A percentile compares a stretch with the other conserved stretches of the same genome.
phyloP scores from a whole-genome alignment of 2,797 vertebrate species.

The Crenuchus spilurus region DNA sequence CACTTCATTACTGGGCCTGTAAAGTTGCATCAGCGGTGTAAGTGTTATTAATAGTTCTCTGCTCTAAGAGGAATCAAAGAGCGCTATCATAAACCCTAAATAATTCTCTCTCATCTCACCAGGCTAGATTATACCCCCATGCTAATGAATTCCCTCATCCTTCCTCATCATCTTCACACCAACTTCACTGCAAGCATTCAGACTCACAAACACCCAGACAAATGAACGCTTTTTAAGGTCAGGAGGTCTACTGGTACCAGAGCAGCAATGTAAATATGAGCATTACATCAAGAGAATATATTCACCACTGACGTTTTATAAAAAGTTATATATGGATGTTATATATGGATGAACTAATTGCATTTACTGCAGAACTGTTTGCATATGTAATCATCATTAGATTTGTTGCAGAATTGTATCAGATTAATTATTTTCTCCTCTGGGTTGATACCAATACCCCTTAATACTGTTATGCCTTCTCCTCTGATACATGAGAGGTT shows the following conservation, averaged over 20 bases:
- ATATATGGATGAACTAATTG: no score
- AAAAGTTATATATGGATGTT: no score
- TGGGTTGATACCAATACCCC: no score
- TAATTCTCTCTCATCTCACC: slow-evolving; percentile 74
- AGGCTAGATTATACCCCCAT: slow-evolving; percentile 30
- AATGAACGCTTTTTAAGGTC: background rate
- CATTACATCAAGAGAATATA: no score
- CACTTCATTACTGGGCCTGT: slow-evolving; percentile 42
- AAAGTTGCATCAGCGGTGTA: slow-evolving; percentile 48
- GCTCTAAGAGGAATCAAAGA: slow-evolving; percentile 50
- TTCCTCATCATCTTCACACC: slow-evolving; percentile 40
- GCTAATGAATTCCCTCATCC: slow-evolving; percentile 23
- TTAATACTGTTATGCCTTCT: no score
- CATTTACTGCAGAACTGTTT: no score
- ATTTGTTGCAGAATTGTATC: no score
- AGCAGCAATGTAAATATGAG: background rate
- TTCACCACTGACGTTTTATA: background rate
- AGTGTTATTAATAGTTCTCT: slow-evolving; percentile 52
- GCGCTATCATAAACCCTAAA: slow-evolving; percentile 61
- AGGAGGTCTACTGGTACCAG: background rate
- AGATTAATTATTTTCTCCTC: no score
- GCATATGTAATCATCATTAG: no score
- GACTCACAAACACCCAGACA: background rate
- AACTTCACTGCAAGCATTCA: background rate
- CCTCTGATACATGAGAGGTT: no score